phyloP scores from a whole-genome alignment of 2,888 invertebrate genomes.

The Lasius platythorax region DNA sequence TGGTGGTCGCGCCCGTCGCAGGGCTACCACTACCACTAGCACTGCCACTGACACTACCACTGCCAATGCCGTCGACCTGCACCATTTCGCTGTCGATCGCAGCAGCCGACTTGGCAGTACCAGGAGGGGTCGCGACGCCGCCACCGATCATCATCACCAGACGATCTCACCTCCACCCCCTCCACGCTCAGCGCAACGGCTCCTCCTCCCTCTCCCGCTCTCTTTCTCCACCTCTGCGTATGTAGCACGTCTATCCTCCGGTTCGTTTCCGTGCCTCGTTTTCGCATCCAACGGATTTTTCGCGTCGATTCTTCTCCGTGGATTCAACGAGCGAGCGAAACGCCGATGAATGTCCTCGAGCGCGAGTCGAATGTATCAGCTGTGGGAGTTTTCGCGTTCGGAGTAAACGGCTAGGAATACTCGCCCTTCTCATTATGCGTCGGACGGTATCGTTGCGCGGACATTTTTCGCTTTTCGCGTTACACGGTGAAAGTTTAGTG shows the following conservation, averaged over 20 bases:
- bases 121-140: slow-evolving; percentile 83
- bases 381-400: not conserved
- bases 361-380: not conserved
- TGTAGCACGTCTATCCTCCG: slow-evolving; percentile 41
- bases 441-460: not conserved
- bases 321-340: slow-evolving; percentile 4
- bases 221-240: slow-evolving; percentile 61
- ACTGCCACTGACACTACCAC: slow-evolving; percentile 84
- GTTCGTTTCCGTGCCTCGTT: slow-evolving; percentile 56
- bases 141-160: slow-evolving; percentile 85
- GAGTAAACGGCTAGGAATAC: not conserved
- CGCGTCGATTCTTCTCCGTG: not conserved
- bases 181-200: slow-evolving; percentile 70
- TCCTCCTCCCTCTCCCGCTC: slow-evolving; percentile 60
- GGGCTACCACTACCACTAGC: slow-evolving; percentile 84
- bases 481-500: not conserved
- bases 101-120: slow-evolving; percentile 83
- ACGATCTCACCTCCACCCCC: slow-evolving; percentile 73
- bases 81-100: slow-evolving; percentile 83
- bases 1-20: slow-evolving; percentile 79
- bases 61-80: slow-evolving; percentile 82
- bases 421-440: not conserved
- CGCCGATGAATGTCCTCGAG: not conserved
- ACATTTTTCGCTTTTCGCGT: not conserved
- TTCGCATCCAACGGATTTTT: slow-evolving; percentile 63